These are phyloP conservation scores for Penaeus indicus DNA, from an alignment of 1,140 invertebrate species.

Conservation along the genomic window DNA sequence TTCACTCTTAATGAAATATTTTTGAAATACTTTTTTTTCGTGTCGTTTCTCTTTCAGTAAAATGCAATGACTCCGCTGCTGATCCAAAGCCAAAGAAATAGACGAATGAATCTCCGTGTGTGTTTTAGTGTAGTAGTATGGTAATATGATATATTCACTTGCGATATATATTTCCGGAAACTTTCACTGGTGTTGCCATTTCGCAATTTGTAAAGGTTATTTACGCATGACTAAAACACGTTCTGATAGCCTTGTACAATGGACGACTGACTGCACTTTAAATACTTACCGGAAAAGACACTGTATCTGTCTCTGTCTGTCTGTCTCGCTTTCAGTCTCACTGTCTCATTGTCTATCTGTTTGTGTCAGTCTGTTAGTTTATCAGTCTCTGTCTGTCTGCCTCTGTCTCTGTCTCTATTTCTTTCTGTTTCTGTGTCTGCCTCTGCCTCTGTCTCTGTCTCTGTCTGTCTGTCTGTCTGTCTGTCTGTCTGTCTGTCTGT, in stretches of 20 bases:
- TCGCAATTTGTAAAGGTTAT: too few relatives aligned
- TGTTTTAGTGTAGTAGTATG: too few relatives aligned
- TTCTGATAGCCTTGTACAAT: too few relatives aligned
- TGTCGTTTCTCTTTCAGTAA: not conserved
- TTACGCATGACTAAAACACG: too few relatives aligned
- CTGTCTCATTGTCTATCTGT: constrained; percentile 31
- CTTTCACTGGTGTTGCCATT: too few relatives aligned
- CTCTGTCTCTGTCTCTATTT: not conserved
- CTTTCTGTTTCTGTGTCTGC: too few relatives aligned
- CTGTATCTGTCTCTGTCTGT: not conserved
- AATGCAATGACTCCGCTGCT: too few relatives aligned
- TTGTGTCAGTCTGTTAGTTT: not conserved
- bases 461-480: constrained; percentile 27
- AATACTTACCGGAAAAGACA: not conserved
- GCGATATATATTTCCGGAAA: too few relatives aligned
- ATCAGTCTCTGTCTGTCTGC: not conserved
- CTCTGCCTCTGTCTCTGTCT: too few relatives aligned
- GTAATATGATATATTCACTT: too few relatives aligned
- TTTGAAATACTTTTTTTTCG: not conserved
- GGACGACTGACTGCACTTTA: not conserved
- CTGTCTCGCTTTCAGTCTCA: not conserved
- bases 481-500: constrained; percentile 34
- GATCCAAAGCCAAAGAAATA: too few relatives aligned
- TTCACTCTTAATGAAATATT: not conserved
- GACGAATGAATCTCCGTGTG: too few relatives aligned